Evolutionary conservation across 2,113 vertebrate species (phyloP), one percentile per base, ranked within the genome.

Genomic region (Tachysurus vachellii): DNA sequence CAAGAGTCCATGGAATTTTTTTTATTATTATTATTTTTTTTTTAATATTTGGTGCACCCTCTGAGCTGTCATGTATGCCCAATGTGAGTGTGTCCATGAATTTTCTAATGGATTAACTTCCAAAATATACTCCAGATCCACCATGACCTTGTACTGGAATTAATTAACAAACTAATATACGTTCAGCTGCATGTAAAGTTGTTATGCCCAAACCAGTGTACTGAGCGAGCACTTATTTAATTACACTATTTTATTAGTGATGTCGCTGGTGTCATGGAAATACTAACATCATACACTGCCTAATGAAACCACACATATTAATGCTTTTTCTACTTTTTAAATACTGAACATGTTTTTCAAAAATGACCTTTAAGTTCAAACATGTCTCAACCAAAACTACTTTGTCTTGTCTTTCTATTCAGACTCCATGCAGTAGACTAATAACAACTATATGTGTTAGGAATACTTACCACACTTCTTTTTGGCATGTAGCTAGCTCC

Each of bases 401-500:
- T 42, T 36, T 36, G 42, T 59, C 31, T 83, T 83, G 73, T 82
- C 68, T 23, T 82, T 81, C 47, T 75, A 13, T 23, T 19, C 66
- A 68, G 77, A 85, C 76, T 36, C 14, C 57, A 75, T 68, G 57
- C 13, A 16, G 64, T 23, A 64, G 85, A 86, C 76, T 23, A 77
- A 85, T 89, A 77, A 80, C 57, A 71, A 80, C 57, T 31, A 28
- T 71, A 44, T 62, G 61, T 89, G 83, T 82, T 76, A 68, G 85
- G 85, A 87, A 89, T 89, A 85, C 86, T 87, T 61, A 17, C 79
- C 83, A 87, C 42, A 13, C 86, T 83, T 76, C 77, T 71, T 28
- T 23, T 36, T 83, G 59, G 86, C n/a, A 85, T 59, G 62, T 76
- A 21, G 70, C 70, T 77, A 82, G 79, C 10, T 70, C 12, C n/a